Base-by-base conservation (phyloP, 2,113 vertebrate species). In the Eptesicus fuscus region DNA sequence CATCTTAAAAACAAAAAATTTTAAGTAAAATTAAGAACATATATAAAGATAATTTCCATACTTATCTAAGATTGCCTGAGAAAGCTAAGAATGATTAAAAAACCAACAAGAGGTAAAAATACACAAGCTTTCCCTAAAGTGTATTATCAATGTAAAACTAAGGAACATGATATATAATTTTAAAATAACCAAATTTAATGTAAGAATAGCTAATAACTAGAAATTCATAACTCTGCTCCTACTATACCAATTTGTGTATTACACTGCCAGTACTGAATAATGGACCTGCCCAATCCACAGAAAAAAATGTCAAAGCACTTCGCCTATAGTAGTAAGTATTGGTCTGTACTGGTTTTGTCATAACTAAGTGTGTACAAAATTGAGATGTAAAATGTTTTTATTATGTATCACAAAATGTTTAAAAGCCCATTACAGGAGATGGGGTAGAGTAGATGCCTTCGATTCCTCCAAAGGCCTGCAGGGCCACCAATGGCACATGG, bases 181-280 rank as follows among this genome's bases (percentile, higher is more conserved):
- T 78, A n/a, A 92, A 97, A 51, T 71, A 47, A 93, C 13, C 67
- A 87, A 91, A 82, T 70, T 73, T 89, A 42, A 79, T 51, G 13
- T 74, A 88, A 77, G 77, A 88, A 84, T 51, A 70, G 25, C 71
- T 88, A 84, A 49, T 82, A 70, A 77, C n/a, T 76, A 17, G 35
- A 89, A 67, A 76, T 73, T 76, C 61, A 44, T 59, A 83, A 79
- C 47, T 70, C 35, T 73, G 79, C 30, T 51, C 37, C 12, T 9
- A 59, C 8, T n/a, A 71, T 1, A 56, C 37, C 5, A 25, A 42
- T 61, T 7, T 92, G 69, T 83, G 32, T 47, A 9, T n/a, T 22
- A 16, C 18, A 35, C 11, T 83, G 59, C 25, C 70, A 47, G 77
- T 53, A 69, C 6, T 71, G 9, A 93, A 44, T 32, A 89, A 65